Evolutionary conservation across 2,797 vertebrate species (phyloP).

Genomic region (Lagodon rhomboides): DNA sequence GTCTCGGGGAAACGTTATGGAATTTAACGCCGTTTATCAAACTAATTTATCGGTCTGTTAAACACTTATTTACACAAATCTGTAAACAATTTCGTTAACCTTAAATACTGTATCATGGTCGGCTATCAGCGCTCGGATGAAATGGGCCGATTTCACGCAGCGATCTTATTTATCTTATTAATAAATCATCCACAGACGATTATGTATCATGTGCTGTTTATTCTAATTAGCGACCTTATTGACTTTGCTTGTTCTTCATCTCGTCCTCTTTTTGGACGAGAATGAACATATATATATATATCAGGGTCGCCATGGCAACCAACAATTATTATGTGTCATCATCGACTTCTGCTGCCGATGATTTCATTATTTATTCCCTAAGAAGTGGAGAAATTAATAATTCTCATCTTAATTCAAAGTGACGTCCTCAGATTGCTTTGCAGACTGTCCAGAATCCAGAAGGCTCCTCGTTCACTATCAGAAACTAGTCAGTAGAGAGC

Average conservation of each 20-base stretch:
- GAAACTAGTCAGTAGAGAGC: too few relatives aligned
- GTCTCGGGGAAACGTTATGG: constrained; percentile 19
- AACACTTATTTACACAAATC: constrained; percentile 11
- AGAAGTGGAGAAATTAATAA: too few relatives aligned
- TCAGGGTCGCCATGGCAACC: too few relatives aligned
- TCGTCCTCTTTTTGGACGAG: constrained; percentile 6
- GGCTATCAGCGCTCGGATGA: background rate
- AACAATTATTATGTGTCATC: too few relatives aligned
- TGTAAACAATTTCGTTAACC: background rate
- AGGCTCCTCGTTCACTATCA: too few relatives aligned
- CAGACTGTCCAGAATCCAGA: too few relatives aligned
- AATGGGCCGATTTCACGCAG: constrained; percentile 12
- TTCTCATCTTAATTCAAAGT: too few relatives aligned
- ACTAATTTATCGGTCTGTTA: background rate
- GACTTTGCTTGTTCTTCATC: constrained; percentile 10
- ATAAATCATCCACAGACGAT: constrained; percentile 23
- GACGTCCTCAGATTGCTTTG: too few relatives aligned
- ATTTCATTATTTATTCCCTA: too few relatives aligned
- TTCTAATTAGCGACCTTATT: constrained; percentile 1
- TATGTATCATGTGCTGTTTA: background rate
- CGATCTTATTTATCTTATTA: constrained; percentile 19
- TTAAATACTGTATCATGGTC: background rate
- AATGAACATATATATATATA: constrained; percentile 5
- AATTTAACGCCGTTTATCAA: constrained; percentile 27
- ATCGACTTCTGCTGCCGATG: too few relatives aligned